These are phyloP conservation scores for Microctenopoma lineatum DNA, from an alignment of 2,797 vertebrate genomes.

Conservation along the genomic window DNA sequence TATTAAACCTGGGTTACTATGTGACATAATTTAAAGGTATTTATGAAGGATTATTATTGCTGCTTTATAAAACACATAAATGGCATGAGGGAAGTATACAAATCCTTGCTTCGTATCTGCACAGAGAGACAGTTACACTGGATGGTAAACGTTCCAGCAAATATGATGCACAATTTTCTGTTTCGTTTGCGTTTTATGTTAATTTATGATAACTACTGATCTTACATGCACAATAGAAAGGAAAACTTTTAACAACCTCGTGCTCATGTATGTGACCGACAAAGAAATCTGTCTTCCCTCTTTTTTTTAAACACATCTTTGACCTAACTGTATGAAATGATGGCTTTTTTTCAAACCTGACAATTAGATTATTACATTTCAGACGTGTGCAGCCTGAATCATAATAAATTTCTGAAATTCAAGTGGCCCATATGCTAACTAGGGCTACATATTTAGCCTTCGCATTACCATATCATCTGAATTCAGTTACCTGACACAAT, in stretches of 20 bases:
- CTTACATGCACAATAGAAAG: constrained; percentile 16
- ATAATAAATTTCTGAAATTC: constrained; percentile 80
- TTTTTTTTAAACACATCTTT: constrained; percentile 64
- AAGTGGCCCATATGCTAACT: constrained; percentile 85
- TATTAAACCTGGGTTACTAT: constrained; percentile 10
- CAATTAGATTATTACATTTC: constrained; percentile 84
- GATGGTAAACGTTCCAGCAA: neutral
- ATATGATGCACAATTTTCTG: neutral
- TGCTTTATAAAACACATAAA: constrained; percentile 25
- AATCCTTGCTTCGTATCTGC: constrained; percentile 1
- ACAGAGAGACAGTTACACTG: neutral
- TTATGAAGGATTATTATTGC: constrained; percentile 36
- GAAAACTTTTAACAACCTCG: constrained; percentile 31
- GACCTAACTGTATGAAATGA: constrained; percentile 68
- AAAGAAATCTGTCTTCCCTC: constrained; percentile 49
- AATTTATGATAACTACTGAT: constrained; percentile 5
- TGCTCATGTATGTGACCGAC: constrained; percentile 54
- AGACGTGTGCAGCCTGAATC: constrained; percentile 71
- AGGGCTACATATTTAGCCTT: constrained; percentile 81
- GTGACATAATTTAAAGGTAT: constrained; percentile 17
- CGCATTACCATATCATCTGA: constrained; percentile 87
- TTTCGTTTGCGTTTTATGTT: constrained; percentile 4
- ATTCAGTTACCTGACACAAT: constrained; percentile 86
- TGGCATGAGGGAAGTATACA: constrained; percentile 15
- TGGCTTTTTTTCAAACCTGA: constrained; percentile 68